Base-by-base conservation (phyloP, 2,888 invertebrate genomes). In the Nomada ruficornis region DNA sequence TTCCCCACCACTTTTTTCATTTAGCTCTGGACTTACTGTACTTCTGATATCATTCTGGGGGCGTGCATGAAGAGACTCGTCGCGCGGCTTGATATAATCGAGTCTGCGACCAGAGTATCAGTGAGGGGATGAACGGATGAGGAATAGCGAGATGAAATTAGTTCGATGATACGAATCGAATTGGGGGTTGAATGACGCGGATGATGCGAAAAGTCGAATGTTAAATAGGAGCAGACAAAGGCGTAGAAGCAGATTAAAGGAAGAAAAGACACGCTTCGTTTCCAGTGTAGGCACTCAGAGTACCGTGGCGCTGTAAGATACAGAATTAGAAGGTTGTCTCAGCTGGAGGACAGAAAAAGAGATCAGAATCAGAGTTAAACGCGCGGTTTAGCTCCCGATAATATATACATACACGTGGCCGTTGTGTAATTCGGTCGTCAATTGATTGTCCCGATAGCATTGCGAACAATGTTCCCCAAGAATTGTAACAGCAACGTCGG, bases 231-330 rank as follows among this genome's bases (percentile, higher is more conserved):
- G 73, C 63, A 83, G 77, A 82, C 72, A 73, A 60, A 82, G 77
- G 77, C 75, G 83, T 72, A 82, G 82, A 82, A 82, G 82, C 82
- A 82, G 82, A 82, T 82, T 82, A 82, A 82, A 64, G 80, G 69
- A 77, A 77, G 64, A 72, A 77, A 71, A 82, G 82, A 82, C 68
- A 76, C 82, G 76, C 68, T 77, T 82, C 77, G 71, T 71, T 76
- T 82, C 82, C 76, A 68, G 76, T 77, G 47, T 67, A 72, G 63
- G 71, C 82, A 72, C 71, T 72, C 70, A 78, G 81, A 84, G 75
- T 70, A 54, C 85, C 86, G 68, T 84, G 87, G 75, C 82, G 81
- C 78, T 86, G 87, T 76, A 87, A 87, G 81, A 84, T 75, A 70
- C 63, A 84, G 77, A 78, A 86, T 86, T 76, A 81, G 85, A 86